A percentile compares a stretch with the other conserved stretches of the same genome.
Conservation (phyloP, 2,888 invertebrate genomes). For the Nemoura dubitans region DNA sequence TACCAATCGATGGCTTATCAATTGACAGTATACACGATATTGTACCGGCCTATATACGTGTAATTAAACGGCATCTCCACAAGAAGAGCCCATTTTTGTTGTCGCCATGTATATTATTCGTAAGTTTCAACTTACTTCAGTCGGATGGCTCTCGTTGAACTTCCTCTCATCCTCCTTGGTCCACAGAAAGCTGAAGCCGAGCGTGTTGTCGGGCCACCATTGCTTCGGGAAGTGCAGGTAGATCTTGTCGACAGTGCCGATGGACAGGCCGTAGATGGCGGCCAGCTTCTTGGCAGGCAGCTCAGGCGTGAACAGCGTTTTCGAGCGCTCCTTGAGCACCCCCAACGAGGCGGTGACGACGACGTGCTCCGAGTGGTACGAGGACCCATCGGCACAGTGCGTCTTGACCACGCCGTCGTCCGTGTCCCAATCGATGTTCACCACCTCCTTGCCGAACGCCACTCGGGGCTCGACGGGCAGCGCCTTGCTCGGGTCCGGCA, state of each 20-base stretch:
- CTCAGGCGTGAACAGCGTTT: slow-evolving; percentile 65
- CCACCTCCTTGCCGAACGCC: slow-evolving; percentile 61
- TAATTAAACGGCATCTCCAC: no score
- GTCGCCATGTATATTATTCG: no score
- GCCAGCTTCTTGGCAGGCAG: slow-evolving; percentile 65
- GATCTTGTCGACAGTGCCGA: slow-evolving; percentile 75
- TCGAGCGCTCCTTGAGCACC: slow-evolving; percentile 69
- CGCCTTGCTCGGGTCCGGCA: slow-evolving; percentile 61
- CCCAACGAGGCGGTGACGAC: slow-evolving; percentile 76
- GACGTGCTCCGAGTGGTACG: slow-evolving; percentile 68
- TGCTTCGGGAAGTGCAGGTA: slow-evolving; percentile 68
- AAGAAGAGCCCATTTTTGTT: no score
- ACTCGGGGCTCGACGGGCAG: slow-evolving; percentile 62
- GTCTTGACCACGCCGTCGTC: slow-evolving; percentile 59
- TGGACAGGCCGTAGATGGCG: slow-evolving; percentile 67
- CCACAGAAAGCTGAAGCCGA: slow-evolving; percentile 69
- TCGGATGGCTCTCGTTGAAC: slow-evolving; percentile 41
- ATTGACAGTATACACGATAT: no score
- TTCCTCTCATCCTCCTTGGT: slow-evolving; percentile 63
- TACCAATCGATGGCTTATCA: no score
- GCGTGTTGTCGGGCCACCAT: slow-evolving; percentile 71
- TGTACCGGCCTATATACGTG: no score
- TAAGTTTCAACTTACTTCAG: slow-evolving; percentile 7
- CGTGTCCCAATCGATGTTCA: slow-evolving; percentile 52
- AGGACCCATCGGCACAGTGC: slow-evolving; percentile 63